Percentiles rank a stretch among this genome's conserved stretches.
Conservation (phyloP, 1,140 invertebrate genomes). For the Nasonia giraulti region DNA sequence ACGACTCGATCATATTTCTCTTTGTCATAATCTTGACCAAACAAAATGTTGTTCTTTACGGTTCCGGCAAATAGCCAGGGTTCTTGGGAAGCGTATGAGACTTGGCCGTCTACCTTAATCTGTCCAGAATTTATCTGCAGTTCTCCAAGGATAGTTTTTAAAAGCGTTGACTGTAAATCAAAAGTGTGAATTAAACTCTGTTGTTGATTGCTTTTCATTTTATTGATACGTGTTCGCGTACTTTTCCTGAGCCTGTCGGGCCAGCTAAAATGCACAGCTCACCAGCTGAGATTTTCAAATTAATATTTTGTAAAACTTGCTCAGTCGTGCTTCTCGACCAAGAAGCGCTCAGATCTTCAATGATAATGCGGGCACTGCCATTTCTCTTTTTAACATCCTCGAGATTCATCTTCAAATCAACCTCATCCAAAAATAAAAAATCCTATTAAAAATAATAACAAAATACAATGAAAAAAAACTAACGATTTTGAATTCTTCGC, state of each 20-base stretch:
- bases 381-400: no score
- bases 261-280: conserved; percentile 84
- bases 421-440: no score
- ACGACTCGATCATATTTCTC: conserved; percentile 75
- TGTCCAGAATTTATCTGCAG: not conserved
- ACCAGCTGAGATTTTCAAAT: conserved; percentile 76
- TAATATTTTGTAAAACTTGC: conserved; percentile 78
- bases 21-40: conserved; percentile 81
- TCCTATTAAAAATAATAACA: no score
- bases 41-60: conserved; percentile 86
- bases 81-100: conserved; percentile 85
- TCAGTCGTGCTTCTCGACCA: conserved; percentile 77
- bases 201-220: not conserved
- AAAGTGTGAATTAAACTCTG: not conserved
- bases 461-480: no score
- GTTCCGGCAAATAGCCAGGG: conserved; percentile 84
- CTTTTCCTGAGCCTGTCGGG: conserved; percentile 87
- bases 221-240: not conserved
- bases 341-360: conserved; percentile 67
- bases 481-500: no score
- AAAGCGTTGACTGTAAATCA: conserved; percentile 76
- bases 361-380: no score
- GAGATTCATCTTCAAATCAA: no score
- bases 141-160: conserved; percentile 6
- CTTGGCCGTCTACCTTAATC: conserved; percentile 23